Percentiles rank a stretch among this genome's conserved stretches.
phyloP scores from a whole-genome alignment of 2,113 vertebrate species.

The Ursus arctos region DNA sequence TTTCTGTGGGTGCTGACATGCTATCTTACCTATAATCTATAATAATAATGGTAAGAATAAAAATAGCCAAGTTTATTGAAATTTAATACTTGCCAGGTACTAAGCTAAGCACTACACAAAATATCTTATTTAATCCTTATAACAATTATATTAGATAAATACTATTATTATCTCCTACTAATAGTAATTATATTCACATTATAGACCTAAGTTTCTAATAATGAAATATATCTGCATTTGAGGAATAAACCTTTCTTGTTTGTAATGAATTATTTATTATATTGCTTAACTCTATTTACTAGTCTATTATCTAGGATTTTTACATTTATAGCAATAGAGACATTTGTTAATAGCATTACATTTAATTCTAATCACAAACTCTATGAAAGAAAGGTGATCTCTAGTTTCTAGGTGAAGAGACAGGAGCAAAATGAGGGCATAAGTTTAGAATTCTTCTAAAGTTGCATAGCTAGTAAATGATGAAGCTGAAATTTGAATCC shows the following conservation, averaged over 20 bases:
- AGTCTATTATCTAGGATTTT: background rate
- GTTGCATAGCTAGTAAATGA: background rate
- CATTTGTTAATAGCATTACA: background rate
- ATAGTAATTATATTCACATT: background rate
- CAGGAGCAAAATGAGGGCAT: background rate
- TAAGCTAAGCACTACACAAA: slow-evolving; percentile 8
- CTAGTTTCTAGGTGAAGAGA: background rate
- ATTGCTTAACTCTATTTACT: background rate
- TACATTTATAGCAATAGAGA: background rate
- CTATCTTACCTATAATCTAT: background rate
- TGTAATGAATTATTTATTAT: background rate
- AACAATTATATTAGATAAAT: background rate
- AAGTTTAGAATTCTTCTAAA: background rate
- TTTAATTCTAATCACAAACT: background rate
- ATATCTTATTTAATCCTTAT: background rate
- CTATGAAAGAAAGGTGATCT: background rate
- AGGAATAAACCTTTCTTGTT: background rate
- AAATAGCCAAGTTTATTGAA: background rate
- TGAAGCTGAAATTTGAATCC: background rate
- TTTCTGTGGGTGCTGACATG: background rate
- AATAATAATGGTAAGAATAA: slow-evolving; percentile 20
- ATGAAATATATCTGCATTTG: background rate
- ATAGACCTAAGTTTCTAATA: background rate
- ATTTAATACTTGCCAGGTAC: background rate
- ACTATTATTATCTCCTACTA: background rate